Evolutionary conservation across 2,888 invertebrate genomes (phyloP).

Genomic region (Oxycera nigricornis): DNA sequence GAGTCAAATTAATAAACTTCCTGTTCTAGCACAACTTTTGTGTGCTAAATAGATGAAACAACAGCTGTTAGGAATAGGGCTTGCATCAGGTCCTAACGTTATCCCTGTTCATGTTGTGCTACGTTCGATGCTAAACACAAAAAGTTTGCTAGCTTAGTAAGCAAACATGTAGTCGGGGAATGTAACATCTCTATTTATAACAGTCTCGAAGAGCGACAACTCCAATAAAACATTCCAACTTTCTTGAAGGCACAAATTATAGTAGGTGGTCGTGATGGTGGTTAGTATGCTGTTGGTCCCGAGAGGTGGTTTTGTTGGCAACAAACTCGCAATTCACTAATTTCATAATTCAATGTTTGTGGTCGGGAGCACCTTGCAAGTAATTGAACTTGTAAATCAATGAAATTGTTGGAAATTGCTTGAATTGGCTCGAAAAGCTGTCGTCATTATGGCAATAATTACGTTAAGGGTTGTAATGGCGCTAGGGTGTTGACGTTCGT

Average conservation of each 20-base stretch:
- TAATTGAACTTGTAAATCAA: conserved; percentile 10
- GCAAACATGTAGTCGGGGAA: background rate
- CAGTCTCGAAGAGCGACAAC: conserved; percentile 12
- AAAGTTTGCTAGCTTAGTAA: background rate
- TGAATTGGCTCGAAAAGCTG: background rate
- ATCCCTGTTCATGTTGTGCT: background rate
- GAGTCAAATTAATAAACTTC: conserved; percentile 15
- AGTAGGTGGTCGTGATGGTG: background rate
- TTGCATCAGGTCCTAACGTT: background rate
- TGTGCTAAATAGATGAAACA: background rate
- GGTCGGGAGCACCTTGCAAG: background rate
- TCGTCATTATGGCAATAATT: background rate
- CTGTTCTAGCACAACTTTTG: background rate
- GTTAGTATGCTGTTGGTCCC: background rate
- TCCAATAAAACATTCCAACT: conserved; percentile 18
- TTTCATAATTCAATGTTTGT: conserved; percentile 14
- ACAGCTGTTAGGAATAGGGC: background rate
- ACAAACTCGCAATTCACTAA: background rate
- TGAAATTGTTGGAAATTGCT: conserved; percentile 2
- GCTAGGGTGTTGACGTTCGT: no score
- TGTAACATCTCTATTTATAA: conserved; percentile 8
- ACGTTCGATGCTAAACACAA: background rate
- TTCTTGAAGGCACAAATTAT: conserved; percentile 2
- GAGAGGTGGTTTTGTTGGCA: background rate
- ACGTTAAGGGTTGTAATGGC: no score